Evolutionary conservation across 2,113 vertebrate genomes (phyloP).

Genomic region (Ptyas mucosa): DNA sequence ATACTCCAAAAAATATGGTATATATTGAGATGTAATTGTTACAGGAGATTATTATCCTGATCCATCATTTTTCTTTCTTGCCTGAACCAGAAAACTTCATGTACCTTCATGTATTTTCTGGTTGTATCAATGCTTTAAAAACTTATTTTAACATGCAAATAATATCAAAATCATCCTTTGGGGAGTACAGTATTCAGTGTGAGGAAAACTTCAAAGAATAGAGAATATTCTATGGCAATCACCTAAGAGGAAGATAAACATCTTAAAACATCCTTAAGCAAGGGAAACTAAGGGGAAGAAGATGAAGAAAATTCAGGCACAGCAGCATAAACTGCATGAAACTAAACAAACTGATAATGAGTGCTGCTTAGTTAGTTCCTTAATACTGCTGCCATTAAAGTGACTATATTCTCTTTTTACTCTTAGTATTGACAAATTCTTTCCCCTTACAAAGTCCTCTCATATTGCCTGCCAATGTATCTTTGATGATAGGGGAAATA

Average conservation of each 20-base stretch:
- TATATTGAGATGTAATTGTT: not conserved
- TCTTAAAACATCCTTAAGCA: slow-evolving; percentile 18
- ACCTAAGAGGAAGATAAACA: slow-evolving; percentile 1
- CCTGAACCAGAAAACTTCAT: not conserved
- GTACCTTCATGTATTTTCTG: no score
- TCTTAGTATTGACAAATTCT: not conserved
- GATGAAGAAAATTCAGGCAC: not conserved
- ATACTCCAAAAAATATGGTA: not conserved
- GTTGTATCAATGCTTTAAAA: fast-evolving
- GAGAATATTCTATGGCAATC: slow-evolving; percentile 21
- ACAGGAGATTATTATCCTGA: no score
- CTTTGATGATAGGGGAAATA: not conserved
- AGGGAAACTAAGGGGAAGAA: slow-evolving; percentile 8
- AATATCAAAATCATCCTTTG: not conserved
- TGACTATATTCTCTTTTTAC: not conserved
- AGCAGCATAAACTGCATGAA: not conserved
- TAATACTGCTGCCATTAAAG: not conserved
- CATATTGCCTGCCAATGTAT: not conserved
- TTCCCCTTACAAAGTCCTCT: not conserved
- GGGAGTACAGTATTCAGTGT: not conserved
- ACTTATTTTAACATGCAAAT: not conserved
- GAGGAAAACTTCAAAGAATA: not conserved
- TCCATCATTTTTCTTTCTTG: not conserved
- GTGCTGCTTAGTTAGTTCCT: not conserved
- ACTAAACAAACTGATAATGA: slow-evolving; percentile 10